Percentiles rank a stretch among this genome's conserved stretches.
Conservation (phyloP, 2,888 invertebrate species). For the Synergus umbraculus region DNA sequence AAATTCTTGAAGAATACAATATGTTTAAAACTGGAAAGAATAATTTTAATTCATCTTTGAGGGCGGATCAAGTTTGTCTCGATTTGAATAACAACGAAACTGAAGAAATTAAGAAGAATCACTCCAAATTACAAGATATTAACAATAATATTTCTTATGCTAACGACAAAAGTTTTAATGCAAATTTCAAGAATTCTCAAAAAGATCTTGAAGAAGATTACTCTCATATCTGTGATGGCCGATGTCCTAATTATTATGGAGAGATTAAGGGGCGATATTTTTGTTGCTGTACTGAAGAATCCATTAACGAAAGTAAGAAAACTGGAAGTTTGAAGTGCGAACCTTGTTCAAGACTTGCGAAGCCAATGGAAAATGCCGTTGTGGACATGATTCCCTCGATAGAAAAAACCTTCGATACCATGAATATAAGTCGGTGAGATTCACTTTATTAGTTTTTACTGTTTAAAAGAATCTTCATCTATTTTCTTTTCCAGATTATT, state of each 20-base stretch:
- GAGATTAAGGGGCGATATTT: neutral
- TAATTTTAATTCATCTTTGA: neutral
- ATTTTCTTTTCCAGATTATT: too few relatives aligned
- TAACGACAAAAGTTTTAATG: neutral
- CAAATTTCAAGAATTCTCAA: neutral
- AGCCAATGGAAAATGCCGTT: constrained; percentile 36
- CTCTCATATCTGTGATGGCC: constrained; percentile 22
- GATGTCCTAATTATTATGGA: constrained; percentile 11
- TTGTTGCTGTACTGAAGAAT: neutral
- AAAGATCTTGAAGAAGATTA: neutral
- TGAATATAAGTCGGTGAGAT: constrained; percentile 52
- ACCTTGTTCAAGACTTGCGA: neutral
- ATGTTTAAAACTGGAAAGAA: neutral
- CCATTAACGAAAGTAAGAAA: neutral
- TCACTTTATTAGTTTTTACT: neutral
- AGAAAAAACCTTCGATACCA: constrained; percentile 56
- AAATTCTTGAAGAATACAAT: constrained; percentile 50
- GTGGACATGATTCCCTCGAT: constrained; percentile 54
- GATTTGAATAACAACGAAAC: constrained; percentile 15
- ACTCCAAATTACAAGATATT: neutral
- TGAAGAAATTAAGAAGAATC: neutral
- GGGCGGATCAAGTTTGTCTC: neutral
- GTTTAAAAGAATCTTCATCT: too few relatives aligned
- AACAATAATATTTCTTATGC: constrained; percentile 15
- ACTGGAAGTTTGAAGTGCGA: neutral